Evolutionary conservation across 2,797 vertebrate species (phyloP).

Genomic region (Phoxinus dragarum): DNA sequence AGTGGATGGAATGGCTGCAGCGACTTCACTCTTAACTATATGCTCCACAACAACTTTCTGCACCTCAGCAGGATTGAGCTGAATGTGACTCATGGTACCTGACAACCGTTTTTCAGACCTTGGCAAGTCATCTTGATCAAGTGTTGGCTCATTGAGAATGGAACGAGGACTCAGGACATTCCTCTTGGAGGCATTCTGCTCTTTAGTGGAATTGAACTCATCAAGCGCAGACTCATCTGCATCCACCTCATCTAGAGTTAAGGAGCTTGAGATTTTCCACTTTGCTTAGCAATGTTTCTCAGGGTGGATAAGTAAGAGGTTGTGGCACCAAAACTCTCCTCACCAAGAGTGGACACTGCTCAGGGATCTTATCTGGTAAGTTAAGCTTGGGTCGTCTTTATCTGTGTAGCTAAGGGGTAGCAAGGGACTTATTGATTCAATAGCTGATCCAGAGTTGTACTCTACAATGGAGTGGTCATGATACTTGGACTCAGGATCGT

Average conservation of each 20-base stretch:
- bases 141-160: background rate
- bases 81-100: too few relatives aligned
- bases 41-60: constrained; percentile 11
- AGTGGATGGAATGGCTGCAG: background rate
- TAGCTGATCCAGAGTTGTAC: too few relatives aligned
- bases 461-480: background rate
- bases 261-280: background rate
- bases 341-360: background rate
- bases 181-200: background rate
- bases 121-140: background rate
- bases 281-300: constrained; percentile 1
- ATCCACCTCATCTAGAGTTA: background rate
- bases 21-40: background rate
- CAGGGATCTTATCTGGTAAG: background rate
- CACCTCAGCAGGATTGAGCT: constrained; percentile 8
- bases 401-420: background rate
- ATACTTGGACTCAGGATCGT: background rate
- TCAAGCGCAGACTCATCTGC: background rate
- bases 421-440: too few relatives aligned
- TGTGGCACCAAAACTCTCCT: background rate
- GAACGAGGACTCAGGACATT: background rate
- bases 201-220: background rate
- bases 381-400: background rate
- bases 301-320: constrained; percentile 10
- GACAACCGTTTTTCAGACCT: too few relatives aligned